A percentile compares a stretch with the other conserved stretches of the same genome.
These are phyloP conservation scores for Exaiptasia diaphana DNA, from an alignment of 64 coral and sea anemone genomes.

Conservation along the genomic window DNA sequence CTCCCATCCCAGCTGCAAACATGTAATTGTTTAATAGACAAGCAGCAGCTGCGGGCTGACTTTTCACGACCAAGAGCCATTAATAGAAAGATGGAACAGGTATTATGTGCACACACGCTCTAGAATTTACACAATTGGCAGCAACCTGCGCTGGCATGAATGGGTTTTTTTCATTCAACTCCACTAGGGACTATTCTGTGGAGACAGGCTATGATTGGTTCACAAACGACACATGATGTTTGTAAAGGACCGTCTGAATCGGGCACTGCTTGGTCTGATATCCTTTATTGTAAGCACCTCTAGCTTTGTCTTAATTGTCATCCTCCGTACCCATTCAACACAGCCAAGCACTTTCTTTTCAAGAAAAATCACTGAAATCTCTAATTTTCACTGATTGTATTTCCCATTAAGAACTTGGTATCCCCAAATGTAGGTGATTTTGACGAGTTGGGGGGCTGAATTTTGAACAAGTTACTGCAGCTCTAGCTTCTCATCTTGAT, in stretches of 20 bases:
- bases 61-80: conserved; percentile 73
- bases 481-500: conserved; percentile 54
- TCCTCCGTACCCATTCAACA: conserved; percentile 70
- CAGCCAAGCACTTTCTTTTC: conserved; percentile 69
- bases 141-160: conserved; percentile 81
- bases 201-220: conserved; percentile 69
- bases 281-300: conserved; percentile 76
- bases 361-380: not conserved
- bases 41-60: conserved; percentile 72
- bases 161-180: conserved; percentile 85
- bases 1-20: conserved; percentile 78
- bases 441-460: conserved; percentile 7
- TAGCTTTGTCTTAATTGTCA: conserved; percentile 98
- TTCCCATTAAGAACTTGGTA: conserved; percentile 7
- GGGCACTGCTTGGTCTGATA: conserved; percentile 63
- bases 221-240: conserved; percentile 61
- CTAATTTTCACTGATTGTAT: not conserved
- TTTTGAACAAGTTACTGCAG: conserved; percentile 6
- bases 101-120: conserved; percentile 94
- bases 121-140: conserved; percentile 91
- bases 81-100: conserved; percentile 74
- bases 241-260: conserved; percentile 79
- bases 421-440: conserved; percentile 4
- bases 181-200: conserved; percentile 73
- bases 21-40: conserved; percentile 80